Evolutionary conservation across 2,888 invertebrate species (phyloP), one percentile per base, ranked within the genome.

Genomic region (Selenia dentaria): DNA sequence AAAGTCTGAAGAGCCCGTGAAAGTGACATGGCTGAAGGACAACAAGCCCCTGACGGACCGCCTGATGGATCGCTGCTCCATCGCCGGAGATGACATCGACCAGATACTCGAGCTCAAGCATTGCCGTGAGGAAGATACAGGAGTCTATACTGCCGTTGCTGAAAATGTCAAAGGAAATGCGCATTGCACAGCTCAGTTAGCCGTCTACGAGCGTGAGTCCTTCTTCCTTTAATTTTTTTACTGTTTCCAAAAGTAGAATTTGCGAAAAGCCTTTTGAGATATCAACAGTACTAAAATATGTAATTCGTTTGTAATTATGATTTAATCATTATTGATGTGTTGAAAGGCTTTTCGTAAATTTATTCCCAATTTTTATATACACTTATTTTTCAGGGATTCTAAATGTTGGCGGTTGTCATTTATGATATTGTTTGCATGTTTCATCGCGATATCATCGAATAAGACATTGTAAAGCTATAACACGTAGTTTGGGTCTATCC

Each of bases 111-210:
- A 94, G 62, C 93, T 96, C 55, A 93, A 94, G 67, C 95, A 96
- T 75, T 95, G 95, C 64, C 87, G 92, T 51, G 93, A 95, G 63
- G 93, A 92, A 16, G 98, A 98, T 81, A 93, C 94, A n/a, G 98
- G 97, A 34, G 93, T 96, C 28, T 99, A 99, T 79, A 96, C 97
- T 0, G 97, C 97, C 31, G 93, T 96, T 54, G 98, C 98, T 11
- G 94, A 95, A 46, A 97, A 97, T 70, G 91, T 92, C 14, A 93
- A 94, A 45, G 97, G 97, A 50, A 95, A 95, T 64, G 92, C 96
- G 29, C 94, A 95, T 49, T 96, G 97, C 79, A 96, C 97, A 26
- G 96, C 97, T 49, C 96, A 96, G 83, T 93, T 98, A 65, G 93
- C 96, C 57, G 97, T 98, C 58, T 95, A 96, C 69, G 94, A 96